phyloP scores from a whole-genome alignment of 2,797 vertebrate genomes.

The Zalophus californianus region DNA sequence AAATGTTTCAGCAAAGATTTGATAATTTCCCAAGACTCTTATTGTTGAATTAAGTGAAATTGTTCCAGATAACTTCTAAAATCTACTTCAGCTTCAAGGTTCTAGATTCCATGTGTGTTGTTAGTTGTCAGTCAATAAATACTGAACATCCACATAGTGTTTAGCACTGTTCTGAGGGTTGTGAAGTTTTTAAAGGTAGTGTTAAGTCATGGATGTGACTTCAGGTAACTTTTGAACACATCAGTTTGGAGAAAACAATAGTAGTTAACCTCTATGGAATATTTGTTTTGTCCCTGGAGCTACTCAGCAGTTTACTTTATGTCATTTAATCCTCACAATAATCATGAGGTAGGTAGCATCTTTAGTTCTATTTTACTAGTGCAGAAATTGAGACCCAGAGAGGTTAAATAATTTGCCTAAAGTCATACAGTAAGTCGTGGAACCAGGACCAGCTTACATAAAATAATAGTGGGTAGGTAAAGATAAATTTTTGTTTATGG shows the following conservation, averaged over 20 bases:
- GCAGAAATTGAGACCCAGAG: neutral
- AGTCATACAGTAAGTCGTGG: neutral
- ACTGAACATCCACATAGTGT: neutral
- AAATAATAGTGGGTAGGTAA: neutral
- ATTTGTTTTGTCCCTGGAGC: neutral
- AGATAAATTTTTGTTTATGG: neutral
- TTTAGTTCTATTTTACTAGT: neutral
- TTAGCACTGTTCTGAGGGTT: neutral
- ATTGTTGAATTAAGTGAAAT: neutral
- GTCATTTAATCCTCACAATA: neutral
- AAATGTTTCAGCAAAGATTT: conserved; percentile 23
- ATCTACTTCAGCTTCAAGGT: neutral
- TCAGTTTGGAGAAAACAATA: neutral
- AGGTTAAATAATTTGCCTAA: conserved; percentile 29
- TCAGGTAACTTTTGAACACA: neutral
- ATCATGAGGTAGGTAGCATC: neutral
- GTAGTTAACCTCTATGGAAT: neutral
- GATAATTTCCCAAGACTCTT: neutral
- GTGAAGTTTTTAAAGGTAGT: neutral
- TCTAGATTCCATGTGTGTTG: neutral
- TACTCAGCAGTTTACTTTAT: neutral
- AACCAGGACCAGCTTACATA: neutral
- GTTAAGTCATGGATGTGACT: neutral
- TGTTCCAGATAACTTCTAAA: conserved; percentile 6
- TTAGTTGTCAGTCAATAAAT: neutral